Conservation (phyloP, 2,888 invertebrate species). For the Tuberolachnus salignus region DNA sequence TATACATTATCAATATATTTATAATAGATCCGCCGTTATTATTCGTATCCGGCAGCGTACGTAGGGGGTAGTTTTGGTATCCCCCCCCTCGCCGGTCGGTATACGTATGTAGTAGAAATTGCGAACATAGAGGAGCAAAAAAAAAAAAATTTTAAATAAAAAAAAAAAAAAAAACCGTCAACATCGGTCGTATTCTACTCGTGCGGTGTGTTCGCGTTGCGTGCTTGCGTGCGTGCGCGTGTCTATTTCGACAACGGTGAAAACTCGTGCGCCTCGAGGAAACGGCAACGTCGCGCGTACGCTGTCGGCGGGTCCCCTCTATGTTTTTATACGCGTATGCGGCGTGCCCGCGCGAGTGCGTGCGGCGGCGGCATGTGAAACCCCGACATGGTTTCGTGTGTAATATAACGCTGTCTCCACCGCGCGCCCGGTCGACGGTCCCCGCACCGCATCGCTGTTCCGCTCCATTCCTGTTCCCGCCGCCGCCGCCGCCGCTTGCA, state of each 20-base stretch:
- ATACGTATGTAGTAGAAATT: not conserved
- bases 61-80: too few relatives aligned
- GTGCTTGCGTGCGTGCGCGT: not conserved
- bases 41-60: too few relatives aligned
- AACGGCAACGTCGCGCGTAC: constrained; percentile 58
- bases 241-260: constrained; percentile 40
- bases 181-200: not conserved
- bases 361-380: constrained; percentile 46
- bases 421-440: not conserved
- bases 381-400: constrained; percentile 49
- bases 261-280: constrained; percentile 42
- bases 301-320: constrained; percentile 50
- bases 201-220: not conserved
- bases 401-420: constrained; percentile 45
- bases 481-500: constrained; percentile 13
- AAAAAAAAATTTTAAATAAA: too few relatives aligned
- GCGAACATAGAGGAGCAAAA: not conserved
- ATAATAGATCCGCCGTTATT: not conserved
- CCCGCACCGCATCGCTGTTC: not conserved
- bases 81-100: too few relatives aligned
- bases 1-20: not conserved
- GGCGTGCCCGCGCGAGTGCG: constrained; percentile 12
- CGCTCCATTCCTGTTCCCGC: not conserved
- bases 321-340: constrained; percentile 2
- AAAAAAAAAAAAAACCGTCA: constrained; percentile 19